These are phyloP conservation scores for Orcinus orca DNA, from an alignment of 2,113 vertebrate genomes.

Conservation along the genomic window DNA sequence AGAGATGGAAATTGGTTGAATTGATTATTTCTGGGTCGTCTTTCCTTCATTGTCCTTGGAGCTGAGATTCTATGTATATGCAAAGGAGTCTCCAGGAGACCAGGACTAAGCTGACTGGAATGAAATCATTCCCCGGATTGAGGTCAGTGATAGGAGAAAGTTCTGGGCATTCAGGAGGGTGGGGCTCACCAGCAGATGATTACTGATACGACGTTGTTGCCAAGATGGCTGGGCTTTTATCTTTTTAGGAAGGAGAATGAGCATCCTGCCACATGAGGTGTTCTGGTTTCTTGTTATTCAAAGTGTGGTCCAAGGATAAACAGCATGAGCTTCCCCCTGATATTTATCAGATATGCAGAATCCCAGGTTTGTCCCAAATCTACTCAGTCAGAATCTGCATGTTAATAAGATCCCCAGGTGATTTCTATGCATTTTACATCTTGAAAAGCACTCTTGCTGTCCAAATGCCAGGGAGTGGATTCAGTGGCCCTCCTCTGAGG, in stretches of 20 bases:
- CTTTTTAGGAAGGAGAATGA: neutral
- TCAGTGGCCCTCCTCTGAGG: no score
- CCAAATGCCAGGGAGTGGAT: neutral
- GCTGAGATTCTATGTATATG: neutral
- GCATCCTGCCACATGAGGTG: neutral
- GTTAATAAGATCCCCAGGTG: neutral
- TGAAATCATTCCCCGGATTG: neutral
- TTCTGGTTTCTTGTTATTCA: neutral
- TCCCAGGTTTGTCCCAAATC: neutral
- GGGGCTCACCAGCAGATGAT: neutral
- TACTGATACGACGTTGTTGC: neutral
- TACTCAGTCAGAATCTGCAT: neutral
- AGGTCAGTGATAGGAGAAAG: neutral
- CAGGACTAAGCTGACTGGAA: no score
- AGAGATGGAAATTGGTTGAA: neutral
- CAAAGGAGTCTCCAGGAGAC: neutral
- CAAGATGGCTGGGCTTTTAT: neutral
- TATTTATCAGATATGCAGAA: neutral
- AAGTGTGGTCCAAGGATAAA: neutral
- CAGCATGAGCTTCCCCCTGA: neutral
- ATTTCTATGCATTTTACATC: neutral
- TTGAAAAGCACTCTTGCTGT: neutral
- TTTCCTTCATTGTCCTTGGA: neutral
- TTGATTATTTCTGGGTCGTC: neutral
- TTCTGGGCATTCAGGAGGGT: neutral